Evolutionary conservation across 1,140 invertebrate genomes (phyloP).

Genomic region (Drosophila fuyamai): DNA sequence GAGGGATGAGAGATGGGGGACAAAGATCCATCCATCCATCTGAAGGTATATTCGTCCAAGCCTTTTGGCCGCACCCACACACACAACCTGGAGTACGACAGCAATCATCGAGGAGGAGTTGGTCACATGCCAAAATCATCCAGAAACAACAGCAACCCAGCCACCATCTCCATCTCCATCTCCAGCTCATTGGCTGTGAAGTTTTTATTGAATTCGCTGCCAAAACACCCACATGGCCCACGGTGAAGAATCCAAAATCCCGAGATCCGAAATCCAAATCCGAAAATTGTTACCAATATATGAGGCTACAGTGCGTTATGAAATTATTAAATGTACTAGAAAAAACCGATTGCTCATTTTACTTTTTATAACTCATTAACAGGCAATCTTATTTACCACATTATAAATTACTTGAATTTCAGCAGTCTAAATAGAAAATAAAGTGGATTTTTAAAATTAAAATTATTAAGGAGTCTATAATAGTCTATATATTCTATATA

Average conservation of each 20-base stretch:
- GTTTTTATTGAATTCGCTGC: conserved; percentile 78
- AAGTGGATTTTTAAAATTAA: too few relatives aligned
- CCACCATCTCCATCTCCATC: conserved; percentile 29
- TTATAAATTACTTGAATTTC: too few relatives aligned
- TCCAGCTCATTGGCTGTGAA: conserved; percentile 70
- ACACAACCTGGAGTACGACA: conserved; percentile 39
- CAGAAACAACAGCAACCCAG: conserved; percentile 28
- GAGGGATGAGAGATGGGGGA: neutral
- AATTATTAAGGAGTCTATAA: too few relatives aligned
- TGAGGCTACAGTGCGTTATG: conserved; percentile 8
- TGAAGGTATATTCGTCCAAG: conserved; percentile 18
- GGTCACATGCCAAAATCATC: conserved; percentile 68
- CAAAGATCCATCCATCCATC: conserved; percentile 38
- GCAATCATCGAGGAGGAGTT: conserved; percentile 49
- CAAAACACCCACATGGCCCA: conserved; percentile 62
- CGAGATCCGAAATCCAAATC: conserved; percentile 6
- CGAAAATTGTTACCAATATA: conserved; percentile 16
- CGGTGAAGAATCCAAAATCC: conserved; percentile 11
- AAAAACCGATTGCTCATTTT: too few relatives aligned
- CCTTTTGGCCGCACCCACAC: conserved; percentile 72
- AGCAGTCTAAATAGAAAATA: too few relatives aligned
- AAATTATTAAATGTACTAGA: neutral
- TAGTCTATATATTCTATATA: too few relatives aligned
- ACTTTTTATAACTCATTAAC: too few relatives aligned
- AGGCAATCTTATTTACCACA: too few relatives aligned